Base-by-base conservation (phyloP, 37 sponge, comb jelly and placozoan genomes). In the Geodia barretti region DNA sequence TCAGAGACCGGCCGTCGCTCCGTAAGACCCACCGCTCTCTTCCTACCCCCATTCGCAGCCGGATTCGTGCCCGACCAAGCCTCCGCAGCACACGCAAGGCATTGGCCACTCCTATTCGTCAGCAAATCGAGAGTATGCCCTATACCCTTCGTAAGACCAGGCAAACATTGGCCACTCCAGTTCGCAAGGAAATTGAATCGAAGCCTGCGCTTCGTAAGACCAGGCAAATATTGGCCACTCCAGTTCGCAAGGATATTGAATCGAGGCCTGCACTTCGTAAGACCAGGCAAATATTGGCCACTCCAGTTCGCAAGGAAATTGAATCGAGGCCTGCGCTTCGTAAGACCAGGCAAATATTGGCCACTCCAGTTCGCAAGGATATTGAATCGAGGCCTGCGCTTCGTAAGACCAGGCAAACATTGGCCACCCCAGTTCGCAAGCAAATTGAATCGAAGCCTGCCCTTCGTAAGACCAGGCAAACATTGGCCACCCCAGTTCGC, bases 81-180 rank as follows among this genome's bases (percentile, higher is more conserved):
- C 73, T 92, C 24, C 39, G 83, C 23, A 83, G 80, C 71, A 83
- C 82, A 38, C 84, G 70, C 37, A 89, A 69, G 25, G 24, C 79
- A 20, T 60, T 89, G 74, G 81, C 89, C 19, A 92, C 93, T 39
- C 93, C 93, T 21, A 62, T 92, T 20, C 42, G 82, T 17, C 71
- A 87, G 62, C 74, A 82, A 2, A 91, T 91, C 37, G 60, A 87
- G 39, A 31, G 26, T 9, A 39, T 31, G 30, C 78, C 79, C n/a
- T n/a, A n/a, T 40, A 17, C 64, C n/a, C 78, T 92, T 11, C 37
- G 75, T 8, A 84, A 84, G 70, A 81, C 86, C 59, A 89, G 67
- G 68, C 70, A 81, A 41, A 64, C 82, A 14, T 39, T 93, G 70
- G 75, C 94, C 26, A 86, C 90, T 62, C 92, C 92, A 39, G 21